Percentiles rank a stretch among this genome's conserved stretches.
Conservation (phyloP, 2,888 invertebrate genomes). For the Anodontia alba region DNA sequence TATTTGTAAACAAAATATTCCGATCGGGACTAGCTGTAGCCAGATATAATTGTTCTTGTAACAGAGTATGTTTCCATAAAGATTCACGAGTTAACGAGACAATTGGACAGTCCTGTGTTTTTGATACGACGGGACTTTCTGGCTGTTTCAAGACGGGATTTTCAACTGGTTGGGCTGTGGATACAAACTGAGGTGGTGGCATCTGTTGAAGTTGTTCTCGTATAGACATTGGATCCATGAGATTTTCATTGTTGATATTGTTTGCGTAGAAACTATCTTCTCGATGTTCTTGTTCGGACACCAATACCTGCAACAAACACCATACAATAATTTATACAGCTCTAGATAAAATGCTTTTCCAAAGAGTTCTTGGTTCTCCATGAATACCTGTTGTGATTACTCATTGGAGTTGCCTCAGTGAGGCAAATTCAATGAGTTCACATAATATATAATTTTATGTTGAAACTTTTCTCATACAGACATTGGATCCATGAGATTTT, state of each 20-base stretch:
- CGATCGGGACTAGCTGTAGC: conserved; percentile 70
- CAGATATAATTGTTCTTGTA: conserved; percentile 71
- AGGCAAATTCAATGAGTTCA: too few relatives aligned
- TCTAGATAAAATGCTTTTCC: too few relatives aligned
- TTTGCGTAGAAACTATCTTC: conserved; percentile 44
- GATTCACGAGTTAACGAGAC: conserved; percentile 70
- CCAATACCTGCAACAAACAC: conserved; percentile 65
- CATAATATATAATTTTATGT: too few relatives aligned
- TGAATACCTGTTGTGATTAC: too few relatives aligned
- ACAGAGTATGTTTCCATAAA: conserved; percentile 68
- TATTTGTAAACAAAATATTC: conserved; percentile 56
- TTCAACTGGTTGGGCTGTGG: conserved; percentile 3
- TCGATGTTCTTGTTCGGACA: conserved; percentile 73
- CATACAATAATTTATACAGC: too few relatives aligned
- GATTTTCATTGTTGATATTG: conserved; percentile 41
- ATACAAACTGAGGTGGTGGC: conserved; percentile 1
- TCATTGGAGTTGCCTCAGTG: too few relatives aligned
- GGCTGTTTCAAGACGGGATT: background rate
- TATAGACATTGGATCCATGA: conserved; percentile 40
- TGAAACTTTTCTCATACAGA: conserved; percentile 36
- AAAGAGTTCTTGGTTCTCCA: too few relatives aligned
- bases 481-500: conserved; percentile 45
- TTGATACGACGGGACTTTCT: conserved; percentile 26
- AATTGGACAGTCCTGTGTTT: conserved; percentile 38
- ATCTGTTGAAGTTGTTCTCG: conserved; percentile 36